Evolutionary conservation across 1,140 invertebrate genomes (phyloP).

Genomic region (Bradysia coprophila): DNA sequence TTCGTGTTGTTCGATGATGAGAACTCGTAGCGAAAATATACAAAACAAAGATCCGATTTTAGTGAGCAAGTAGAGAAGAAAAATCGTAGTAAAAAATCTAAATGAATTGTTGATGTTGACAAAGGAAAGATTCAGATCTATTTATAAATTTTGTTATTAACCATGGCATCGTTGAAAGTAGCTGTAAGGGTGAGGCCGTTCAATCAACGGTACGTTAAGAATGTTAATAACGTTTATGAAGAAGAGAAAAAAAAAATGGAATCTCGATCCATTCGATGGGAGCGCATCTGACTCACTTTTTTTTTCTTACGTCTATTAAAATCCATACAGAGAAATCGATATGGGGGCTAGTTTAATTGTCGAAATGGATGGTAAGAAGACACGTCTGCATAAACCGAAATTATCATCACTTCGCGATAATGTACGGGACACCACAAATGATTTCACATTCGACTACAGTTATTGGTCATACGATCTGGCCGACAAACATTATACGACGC

Average conservation of each 20-base stretch:
- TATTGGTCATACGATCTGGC: conserved; percentile 68
- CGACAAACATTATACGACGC: conserved; percentile 56
- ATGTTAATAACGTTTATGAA: neutral
- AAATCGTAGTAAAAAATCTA: no score
- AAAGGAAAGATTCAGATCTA: no score
- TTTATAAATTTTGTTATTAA: no score
- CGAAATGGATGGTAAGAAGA: conserved; percentile 74
- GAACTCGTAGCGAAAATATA: no score
- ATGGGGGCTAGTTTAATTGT: conserved; percentile 69
- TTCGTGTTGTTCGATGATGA: no score
- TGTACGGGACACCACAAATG: conserved; percentile 52
- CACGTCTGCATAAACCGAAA: conserved; percentile 61
- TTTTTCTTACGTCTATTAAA: neutral
- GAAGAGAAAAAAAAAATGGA: no score
- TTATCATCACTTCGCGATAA: conserved; percentile 23
- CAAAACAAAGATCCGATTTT: no score
- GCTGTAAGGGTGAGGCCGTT: conserved; percentile 44
- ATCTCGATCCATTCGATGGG: no score
- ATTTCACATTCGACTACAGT: conserved; percentile 86
- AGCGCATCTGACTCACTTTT: neutral
- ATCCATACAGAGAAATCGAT: conserved; percentile 46
- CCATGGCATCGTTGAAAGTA: conserved; percentile 49
- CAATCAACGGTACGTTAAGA: conserved; percentile 33
- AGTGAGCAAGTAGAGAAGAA: no score
- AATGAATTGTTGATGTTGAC: no score